A percentile compares a stretch with the other conserved stretches of the same genome.
Evolutionary conservation across 2,113 vertebrate species (phyloP).

Genomic region (Megalops atlanticus): DNA sequence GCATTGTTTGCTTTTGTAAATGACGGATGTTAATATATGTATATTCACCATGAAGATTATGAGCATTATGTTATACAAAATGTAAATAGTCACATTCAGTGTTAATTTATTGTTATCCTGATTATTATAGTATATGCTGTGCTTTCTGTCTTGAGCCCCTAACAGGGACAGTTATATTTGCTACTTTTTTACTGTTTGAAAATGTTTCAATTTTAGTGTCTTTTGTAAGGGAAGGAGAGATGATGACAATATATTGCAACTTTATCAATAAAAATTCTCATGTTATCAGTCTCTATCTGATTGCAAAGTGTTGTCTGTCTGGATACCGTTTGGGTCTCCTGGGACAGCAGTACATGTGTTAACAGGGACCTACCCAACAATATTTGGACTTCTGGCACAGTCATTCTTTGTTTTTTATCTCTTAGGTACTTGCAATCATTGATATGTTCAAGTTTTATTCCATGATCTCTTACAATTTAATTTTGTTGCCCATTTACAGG

Average conservation of each 20-base stretch:
- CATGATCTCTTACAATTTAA: too few relatives aligned
- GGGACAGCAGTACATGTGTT: too few relatives aligned
- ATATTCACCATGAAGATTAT: slow-evolving; percentile 31
- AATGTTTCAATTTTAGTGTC: slow-evolving; percentile 30
- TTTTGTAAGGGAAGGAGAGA: slow-evolving; percentile 35
- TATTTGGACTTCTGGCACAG: too few relatives aligned
- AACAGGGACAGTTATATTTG: slow-evolving; percentile 35
- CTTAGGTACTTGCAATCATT: too few relatives aligned
- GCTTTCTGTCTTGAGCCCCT: slow-evolving; percentile 29
- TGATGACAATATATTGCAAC: slow-evolving; percentile 29
- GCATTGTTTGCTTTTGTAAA: slow-evolving; percentile 34
- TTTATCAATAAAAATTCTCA: slow-evolving; percentile 42
- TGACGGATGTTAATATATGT: slow-evolving; percentile 33
- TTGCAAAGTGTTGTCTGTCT: background rate
- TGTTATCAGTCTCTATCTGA: slow-evolving; percentile 19
- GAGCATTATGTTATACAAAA: slow-evolving; percentile 26
- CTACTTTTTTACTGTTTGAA: slow-evolving; percentile 44
- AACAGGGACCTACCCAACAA: too few relatives aligned
- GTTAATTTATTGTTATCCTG: slow-evolving; percentile 43
- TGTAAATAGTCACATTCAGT: slow-evolving; percentile 38
- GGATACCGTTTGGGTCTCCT: background rate
- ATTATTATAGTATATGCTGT: slow-evolving; percentile 35
- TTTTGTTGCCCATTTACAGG: too few relatives aligned
- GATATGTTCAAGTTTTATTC: too few relatives aligned
- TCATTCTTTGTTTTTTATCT: too few relatives aligned